A percentile compares a stretch with the other conserved stretches of the same genome.
These are phyloP conservation scores for Tachysurus fulvidraco DNA, from an alignment of 2,113 vertebrate species.

Conservation along the genomic window DNA sequence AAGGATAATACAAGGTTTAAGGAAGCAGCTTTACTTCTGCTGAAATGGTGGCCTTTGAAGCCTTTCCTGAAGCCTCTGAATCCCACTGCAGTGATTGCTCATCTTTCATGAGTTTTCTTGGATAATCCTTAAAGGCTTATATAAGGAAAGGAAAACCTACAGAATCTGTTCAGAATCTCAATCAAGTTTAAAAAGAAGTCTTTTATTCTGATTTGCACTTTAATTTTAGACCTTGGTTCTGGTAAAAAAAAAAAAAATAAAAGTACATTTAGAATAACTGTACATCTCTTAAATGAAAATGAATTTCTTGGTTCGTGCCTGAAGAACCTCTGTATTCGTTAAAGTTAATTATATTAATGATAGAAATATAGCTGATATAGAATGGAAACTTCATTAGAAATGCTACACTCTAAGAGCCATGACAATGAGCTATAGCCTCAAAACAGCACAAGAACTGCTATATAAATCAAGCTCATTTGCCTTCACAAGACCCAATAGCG, in stretches of 20 bases:
- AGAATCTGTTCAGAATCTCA: neutral
- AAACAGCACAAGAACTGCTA: neutral
- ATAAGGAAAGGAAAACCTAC: neutral
- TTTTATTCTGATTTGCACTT: neutral
- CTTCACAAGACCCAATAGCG: too few relatives aligned
- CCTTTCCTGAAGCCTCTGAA: neutral
- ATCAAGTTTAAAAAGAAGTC: neutral
- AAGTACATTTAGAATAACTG: neutral
- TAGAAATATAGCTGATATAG: neutral
- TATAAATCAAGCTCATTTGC: neutral
- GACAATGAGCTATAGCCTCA: neutral
- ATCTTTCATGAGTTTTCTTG: neutral
- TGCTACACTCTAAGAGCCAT: neutral
- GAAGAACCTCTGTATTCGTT: neutral
- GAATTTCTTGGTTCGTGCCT: neutral
- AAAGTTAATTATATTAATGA: neutral
- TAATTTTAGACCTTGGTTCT: neutral
- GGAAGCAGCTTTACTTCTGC: neutral
- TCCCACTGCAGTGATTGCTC: neutral
- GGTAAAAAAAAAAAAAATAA: neutral
- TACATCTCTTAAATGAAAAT: neutral
- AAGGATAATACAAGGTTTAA: neutral
- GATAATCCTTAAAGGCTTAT: neutral
- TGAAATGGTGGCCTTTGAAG: conserved; percentile 5
- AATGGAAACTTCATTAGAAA: neutral